Percentiles rank a stretch among this genome's conserved stretches.
Evolutionary conservation across 2,797 vertebrate genomes (phyloP).

Genomic region (Macropodus opercularis): DNA sequence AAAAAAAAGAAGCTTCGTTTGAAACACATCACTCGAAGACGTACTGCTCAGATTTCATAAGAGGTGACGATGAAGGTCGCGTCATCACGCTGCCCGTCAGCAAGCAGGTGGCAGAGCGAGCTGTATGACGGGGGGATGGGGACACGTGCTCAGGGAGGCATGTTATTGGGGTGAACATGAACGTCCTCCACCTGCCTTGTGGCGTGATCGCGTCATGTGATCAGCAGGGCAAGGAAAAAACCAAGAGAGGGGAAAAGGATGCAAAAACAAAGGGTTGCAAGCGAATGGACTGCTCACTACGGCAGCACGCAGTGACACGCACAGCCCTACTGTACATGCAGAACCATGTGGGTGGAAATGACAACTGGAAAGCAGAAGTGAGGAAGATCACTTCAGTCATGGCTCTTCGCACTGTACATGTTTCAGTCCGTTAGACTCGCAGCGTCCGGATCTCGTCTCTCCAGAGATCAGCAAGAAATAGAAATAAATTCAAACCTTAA

Average conservation of each 20-base stretch:
- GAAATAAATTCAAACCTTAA: conserved; percentile 24
- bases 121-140: conserved; percentile 53
- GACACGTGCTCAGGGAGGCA: conserved; percentile 48
- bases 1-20: background rate
- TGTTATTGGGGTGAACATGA: conserved; percentile 43
- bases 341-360: conserved; percentile 10
- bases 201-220: conserved; percentile 29
- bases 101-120: conserved; percentile 58
- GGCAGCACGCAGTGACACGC: background rate
- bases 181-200: conserved; percentile 38
- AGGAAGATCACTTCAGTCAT: background rate
- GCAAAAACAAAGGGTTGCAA: background rate
- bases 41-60: conserved; percentile 33
- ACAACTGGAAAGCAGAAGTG: background rate
- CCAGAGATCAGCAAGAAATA: conserved; percentile 10
- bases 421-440: background rate
- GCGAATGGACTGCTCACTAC: too few relatives aligned
- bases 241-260: background rate
- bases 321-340: background rate
- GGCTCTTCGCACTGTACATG: background rate
- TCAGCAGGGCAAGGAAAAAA: conserved; percentile 33
- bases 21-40: background rate
- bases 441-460: background rate
- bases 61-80: conserved; percentile 35
- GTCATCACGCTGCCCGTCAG: conserved; percentile 37